Percentiles rank a stretch among this genome's conserved stretches.
These are phyloP conservation scores for Balanococcus diminutus DNA, from an alignment of 2,888 invertebrate species.

Conservation along the genomic window DNA sequence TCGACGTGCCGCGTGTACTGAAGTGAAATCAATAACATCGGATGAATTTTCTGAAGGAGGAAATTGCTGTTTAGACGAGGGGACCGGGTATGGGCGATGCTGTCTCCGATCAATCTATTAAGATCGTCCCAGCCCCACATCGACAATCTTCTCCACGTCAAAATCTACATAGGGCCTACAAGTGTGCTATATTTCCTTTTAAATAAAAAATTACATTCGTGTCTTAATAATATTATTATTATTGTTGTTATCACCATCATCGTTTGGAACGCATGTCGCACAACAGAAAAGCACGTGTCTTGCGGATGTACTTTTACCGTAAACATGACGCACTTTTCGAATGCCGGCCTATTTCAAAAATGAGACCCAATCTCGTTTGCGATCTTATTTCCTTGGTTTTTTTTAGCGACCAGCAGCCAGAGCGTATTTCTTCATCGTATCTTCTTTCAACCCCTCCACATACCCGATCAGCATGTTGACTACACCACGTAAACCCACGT, in stretches of 20 bases:
- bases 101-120: background rate
- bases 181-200: too few species aligned
- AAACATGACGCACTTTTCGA: too few species aligned
- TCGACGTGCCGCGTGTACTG: background rate
- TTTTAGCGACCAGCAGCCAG: background rate
- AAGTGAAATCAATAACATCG: constrained; percentile 28
- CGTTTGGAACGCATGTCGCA: too few species aligned
- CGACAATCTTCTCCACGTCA: background rate
- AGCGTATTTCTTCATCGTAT: background rate
- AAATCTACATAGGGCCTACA: background rate
- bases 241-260: too few species aligned
- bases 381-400: background rate
- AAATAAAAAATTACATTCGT: background rate
- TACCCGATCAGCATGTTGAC: background rate
- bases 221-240: background rate
- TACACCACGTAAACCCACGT: background rate
- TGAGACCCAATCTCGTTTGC: too few species aligned
- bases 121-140: background rate
- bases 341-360: too few species aligned
- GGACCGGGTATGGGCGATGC: background rate
- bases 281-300: too few species aligned
- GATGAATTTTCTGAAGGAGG: constrained; percentile 24
- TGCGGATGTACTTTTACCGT: too few species aligned
- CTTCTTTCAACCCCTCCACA: background rate
- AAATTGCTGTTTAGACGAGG: constrained; percentile 4